phyloP scores from a whole-genome alignment of 2,113 vertebrate genomes.

The Trichomycterus rosablanca region DNA sequence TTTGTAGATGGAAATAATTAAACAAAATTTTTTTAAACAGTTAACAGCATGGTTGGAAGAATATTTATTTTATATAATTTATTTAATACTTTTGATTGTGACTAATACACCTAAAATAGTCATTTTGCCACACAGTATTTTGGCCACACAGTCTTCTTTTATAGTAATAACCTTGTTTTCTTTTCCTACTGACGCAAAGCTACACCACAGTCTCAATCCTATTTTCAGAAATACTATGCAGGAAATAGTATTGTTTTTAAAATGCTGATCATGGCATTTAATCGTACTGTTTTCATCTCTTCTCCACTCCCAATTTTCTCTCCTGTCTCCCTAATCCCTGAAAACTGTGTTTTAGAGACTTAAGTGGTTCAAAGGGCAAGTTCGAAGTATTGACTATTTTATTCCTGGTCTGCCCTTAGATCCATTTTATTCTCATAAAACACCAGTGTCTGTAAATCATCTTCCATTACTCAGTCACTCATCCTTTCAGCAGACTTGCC shows the following conservation, averaged over 20 bases:
- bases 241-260: not conserved
- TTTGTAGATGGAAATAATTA: too few species aligned
- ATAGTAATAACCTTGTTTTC: too few species aligned
- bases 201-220: too few species aligned
- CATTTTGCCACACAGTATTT: too few species aligned
- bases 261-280: conserved; percentile 30
- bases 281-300: not conserved
- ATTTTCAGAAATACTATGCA: too few species aligned
- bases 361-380: conserved; percentile 18
- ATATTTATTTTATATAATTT: too few species aligned
- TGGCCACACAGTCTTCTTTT: too few species aligned
- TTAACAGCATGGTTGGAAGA: too few species aligned
- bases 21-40: too few species aligned
- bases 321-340: conserved; percentile 6
- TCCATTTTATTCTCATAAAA: conserved; percentile 11
- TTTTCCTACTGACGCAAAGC: too few species aligned
- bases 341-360: conserved; percentile 27
- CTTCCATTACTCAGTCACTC: conserved; percentile 61
- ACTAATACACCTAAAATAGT: too few species aligned
- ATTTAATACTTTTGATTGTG: too few species aligned
- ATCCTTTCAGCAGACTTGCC: conserved; percentile 74
- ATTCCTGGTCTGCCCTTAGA: conserved; percentile 10
- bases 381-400: conserved; percentile 19
- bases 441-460: conserved; percentile 2
- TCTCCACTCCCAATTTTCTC: conserved; percentile 36